phyloP scores from a whole-genome alignment of 2,888 invertebrate genomes.

The Tenthredo mesomela region DNA sequence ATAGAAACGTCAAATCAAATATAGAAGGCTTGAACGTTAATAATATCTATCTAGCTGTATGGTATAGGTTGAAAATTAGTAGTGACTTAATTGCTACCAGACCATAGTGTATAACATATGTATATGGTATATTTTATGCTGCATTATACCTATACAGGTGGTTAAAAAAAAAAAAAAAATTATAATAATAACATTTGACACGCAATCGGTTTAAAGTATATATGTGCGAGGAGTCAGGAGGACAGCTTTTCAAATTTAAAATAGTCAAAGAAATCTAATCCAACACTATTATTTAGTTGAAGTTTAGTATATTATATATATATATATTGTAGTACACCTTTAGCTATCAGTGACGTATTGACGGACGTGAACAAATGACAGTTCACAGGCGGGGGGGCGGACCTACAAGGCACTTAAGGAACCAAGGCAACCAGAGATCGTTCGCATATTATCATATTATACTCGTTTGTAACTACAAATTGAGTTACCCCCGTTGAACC shows the following conservation, averaged over 20 bases:
- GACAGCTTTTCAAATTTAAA: slow-evolving; percentile 11
- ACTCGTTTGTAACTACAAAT: slow-evolving; percentile 77
- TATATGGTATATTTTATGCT: not conserved
- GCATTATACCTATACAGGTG: not conserved
- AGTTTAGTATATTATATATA: too few relatives aligned
- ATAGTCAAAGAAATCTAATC: not conserved
- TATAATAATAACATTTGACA: slow-evolving; percentile 27
- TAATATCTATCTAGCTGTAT: not conserved
- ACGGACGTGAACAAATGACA: slow-evolving; percentile 75
- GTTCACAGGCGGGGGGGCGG: slow-evolving; percentile 67
- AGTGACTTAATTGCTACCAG: slow-evolving; percentile 40
- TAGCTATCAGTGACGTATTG: slow-evolving; percentile 67
- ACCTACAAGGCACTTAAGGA: slow-evolving; percentile 47
- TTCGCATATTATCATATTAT: slow-evolving; percentile 76
- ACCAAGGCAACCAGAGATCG: slow-evolving; percentile 48
- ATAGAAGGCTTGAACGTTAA: not conserved
- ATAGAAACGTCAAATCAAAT: not conserved
- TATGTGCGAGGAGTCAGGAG: not conserved
- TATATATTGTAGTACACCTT: too few relatives aligned
- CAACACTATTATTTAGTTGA: not conserved
- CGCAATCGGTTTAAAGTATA: not conserved
- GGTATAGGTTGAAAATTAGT: slow-evolving; percentile 26
- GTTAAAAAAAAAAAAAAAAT: too few relatives aligned
- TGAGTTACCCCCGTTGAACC: slow-evolving; percentile 74
- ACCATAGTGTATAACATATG: not conserved